A percentile compares a stretch with the other conserved stretches of the same genome.
Conservation (phyloP, 1,140 invertebrate genomes). For the Cecropterus lyciades region DNA sequence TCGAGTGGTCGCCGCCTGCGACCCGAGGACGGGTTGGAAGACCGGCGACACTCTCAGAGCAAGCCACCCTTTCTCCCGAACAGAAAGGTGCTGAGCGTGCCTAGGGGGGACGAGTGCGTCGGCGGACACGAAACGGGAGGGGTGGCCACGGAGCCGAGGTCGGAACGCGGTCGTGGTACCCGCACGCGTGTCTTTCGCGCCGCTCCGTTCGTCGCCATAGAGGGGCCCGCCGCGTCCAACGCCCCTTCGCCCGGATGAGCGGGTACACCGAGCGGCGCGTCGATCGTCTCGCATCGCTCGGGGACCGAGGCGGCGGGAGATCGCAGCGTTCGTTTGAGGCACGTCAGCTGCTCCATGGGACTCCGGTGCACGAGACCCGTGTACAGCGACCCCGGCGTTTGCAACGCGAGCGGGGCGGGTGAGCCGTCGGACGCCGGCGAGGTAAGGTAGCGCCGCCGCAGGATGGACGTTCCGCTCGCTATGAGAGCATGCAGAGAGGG, state of each 20-base stretch:
- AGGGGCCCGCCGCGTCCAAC: constrained; percentile 66
- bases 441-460: constrained; percentile 85
- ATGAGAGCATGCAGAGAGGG: constrained; percentile 87
- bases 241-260: constrained; percentile 84
- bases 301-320: constrained; percentile 68
- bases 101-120: constrained; percentile 85
- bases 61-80: constrained; percentile 93
- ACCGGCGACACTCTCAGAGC: constrained; percentile 77
- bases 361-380: constrained; percentile 85
- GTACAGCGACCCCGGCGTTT: constrained; percentile 85
- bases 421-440: constrained; percentile 79
- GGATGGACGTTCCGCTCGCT: constrained; percentile 89
- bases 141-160: constrained; percentile 72
- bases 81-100: constrained; percentile 90
- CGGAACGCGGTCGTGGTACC: constrained; percentile 72
- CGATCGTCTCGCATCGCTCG: constrained; percentile 61
- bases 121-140: constrained; percentile 78
- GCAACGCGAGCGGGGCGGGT: constrained; percentile 85
- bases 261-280: constrained; percentile 80
- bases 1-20: constrained; percentile 39
- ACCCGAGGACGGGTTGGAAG: constrained; percentile 22
- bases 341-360: constrained; percentile 91
- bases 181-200: constrained; percentile 65
- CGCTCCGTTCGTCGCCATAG: constrained; percentile 56
- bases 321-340: constrained; percentile 86